Evolutionary conservation across 2,797 vertebrate genomes (phyloP).

Genomic region (Artibeus lituratus): DNA sequence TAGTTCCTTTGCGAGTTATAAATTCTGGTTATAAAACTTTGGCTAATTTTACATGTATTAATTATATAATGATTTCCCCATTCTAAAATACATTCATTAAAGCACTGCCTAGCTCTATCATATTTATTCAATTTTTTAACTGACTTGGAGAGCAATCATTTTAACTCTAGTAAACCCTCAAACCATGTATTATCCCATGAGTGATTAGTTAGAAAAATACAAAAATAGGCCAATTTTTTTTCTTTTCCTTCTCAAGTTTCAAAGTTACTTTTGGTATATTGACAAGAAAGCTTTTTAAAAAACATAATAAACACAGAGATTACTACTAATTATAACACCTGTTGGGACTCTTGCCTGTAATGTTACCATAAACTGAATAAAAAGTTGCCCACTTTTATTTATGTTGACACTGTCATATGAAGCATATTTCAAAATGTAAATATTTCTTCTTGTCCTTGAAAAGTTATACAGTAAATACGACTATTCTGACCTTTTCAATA

Average conservation of each 20-base stretch:
- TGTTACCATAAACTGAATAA: slow-evolving; percentile 12
- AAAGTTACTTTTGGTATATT: not conserved
- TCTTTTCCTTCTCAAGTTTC: not conserved
- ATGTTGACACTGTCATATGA: slow-evolving; percentile 56
- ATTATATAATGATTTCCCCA: slow-evolving; percentile 18
- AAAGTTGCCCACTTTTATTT: slow-evolving; percentile 22
- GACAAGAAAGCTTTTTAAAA: not conserved
- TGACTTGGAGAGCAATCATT: slow-evolving; percentile 63
- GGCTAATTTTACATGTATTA: not conserved
- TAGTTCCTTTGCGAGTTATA: not conserved
- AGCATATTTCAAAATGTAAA: slow-evolving; percentile 67
- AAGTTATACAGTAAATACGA: slow-evolving; percentile 64
- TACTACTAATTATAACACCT: not conserved
- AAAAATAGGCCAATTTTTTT: not conserved
- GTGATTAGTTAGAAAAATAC: slow-evolving; percentile 34
- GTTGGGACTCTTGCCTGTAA: not conserved
- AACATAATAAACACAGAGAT: not conserved
- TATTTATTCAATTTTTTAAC: slow-evolving; percentile 61
- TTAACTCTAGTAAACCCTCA: slow-evolving; percentile 61
- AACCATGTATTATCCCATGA: slow-evolving; percentile 52
- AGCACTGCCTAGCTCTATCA: slow-evolving; percentile 30
- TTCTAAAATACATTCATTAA: slow-evolving; percentile 39
- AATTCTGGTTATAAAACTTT: not conserved
- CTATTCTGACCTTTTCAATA: slow-evolving; percentile 83
- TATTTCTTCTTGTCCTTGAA: slow-evolving; percentile 60